Evolutionary conservation across 92 coral and sea anemone species (phyloP).

Genomic region (Montipora capitata): DNA sequence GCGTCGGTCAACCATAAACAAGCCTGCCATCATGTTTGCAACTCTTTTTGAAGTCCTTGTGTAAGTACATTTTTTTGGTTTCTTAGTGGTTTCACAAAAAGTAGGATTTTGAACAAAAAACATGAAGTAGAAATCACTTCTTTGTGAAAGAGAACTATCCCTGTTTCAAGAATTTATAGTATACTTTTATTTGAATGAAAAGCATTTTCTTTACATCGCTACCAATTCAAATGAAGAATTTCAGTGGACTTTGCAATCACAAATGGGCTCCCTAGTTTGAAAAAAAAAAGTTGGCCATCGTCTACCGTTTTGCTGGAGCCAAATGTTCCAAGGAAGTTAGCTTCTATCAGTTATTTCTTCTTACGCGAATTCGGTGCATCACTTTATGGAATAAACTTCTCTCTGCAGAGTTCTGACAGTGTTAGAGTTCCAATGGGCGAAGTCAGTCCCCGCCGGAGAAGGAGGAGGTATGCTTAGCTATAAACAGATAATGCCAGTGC

Average conservation of each 20-base stretch:
- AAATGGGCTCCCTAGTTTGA: too few species aligned
- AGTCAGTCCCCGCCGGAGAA: neutral
- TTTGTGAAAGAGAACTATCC: too few species aligned
- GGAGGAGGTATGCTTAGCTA: constrained; percentile 3
- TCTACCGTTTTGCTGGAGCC: too few species aligned
- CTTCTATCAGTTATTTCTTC: neutral
- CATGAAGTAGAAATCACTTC: neutral
- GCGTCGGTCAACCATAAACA: constrained; percentile 39
- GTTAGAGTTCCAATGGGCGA: constrained; percentile 15
- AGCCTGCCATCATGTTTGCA: constrained; percentile 2
- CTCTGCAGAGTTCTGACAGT: neutral
- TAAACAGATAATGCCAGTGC: neutral
- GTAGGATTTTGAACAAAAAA: neutral
- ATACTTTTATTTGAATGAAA: too few species aligned
- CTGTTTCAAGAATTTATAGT: constrained; percentile 8
- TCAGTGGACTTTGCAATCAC: too few species aligned
- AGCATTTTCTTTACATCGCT: too few species aligned
- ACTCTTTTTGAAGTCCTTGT: constrained; percentile 32
- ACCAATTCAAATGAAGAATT: too few species aligned
- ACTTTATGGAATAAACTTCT: neutral
- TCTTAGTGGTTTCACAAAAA: neutral
- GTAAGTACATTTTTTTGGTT: constrained; percentile 36
- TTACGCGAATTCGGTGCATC: neutral
- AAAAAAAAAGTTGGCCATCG: too few species aligned
- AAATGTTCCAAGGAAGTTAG: neutral